Evolutionary conservation across 2,113 vertebrate species (phyloP).

Genomic region (Hippoglossus stenolepis): DNA sequence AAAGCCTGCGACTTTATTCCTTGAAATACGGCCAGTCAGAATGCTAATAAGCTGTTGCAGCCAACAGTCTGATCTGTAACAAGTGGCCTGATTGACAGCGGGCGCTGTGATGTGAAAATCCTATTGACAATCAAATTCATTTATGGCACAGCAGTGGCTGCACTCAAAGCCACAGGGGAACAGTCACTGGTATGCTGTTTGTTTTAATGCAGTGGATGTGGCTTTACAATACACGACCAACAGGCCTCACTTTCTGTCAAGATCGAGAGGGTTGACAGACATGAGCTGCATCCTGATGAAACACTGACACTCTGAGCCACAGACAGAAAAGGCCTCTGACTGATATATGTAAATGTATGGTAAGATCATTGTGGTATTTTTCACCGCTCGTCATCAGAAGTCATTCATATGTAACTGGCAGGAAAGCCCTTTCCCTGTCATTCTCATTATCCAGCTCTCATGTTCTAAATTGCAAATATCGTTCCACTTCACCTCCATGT

Average conservation of each 20-base stretch:
- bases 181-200: neutral
- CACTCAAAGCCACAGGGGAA: neutral
- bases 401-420: neutral
- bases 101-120: neutral
- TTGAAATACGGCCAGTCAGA: neutral
- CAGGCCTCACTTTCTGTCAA: neutral
- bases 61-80: neutral
- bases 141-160: neutral
- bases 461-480: neutral
- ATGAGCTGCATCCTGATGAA: slow-evolving; percentile 10
- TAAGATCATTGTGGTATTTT: neutral
- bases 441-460: neutral
- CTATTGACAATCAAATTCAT: neutral
- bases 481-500: neutral
- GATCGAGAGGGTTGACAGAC: neutral
- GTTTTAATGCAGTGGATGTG: slow-evolving; percentile 2
- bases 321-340: neutral
- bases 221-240: neutral
- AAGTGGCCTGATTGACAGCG: neutral
- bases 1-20: neutral
- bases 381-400: neutral
- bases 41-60: neutral
- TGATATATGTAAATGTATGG: slow-evolving; percentile 10
- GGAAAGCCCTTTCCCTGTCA: neutral
- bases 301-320: neutral